Base-by-base conservation (phyloP, 2,113 vertebrate genomes). In the Barnardius zonarius region DNA sequence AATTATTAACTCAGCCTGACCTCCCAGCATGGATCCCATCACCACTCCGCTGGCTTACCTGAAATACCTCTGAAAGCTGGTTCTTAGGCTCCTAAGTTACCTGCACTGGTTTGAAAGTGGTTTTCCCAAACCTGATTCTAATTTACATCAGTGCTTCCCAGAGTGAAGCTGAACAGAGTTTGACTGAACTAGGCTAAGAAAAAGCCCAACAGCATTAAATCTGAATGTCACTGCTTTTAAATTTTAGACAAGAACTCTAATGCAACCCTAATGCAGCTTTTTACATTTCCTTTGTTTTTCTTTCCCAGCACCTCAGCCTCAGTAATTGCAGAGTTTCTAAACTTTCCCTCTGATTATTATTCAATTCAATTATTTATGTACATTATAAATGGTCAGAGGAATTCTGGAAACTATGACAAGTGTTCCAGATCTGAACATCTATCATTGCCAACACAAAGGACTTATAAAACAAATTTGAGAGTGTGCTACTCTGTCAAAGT, bases 281-380 rank as follows among this genome's bases (percentile, higher is more conserved):
- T 73, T 2, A 9, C 7, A 55, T 59, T 78, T 83, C 30, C 28
- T 90, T 79, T 73, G 63, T 13, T 5, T 74, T 77, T 86, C 70
- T 83, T 93, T 87, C 81, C 72, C 83, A 95, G 77, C 75, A 86
- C 64, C 88, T 95, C 89, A 90, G 89, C 48, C 86, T 72, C 84
- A 80, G 84, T 85, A 86, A 94, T 63, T 75, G 75, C 91, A 92
- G 91, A 80, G 78, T 93, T 91, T 95, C 94, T 82, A 88, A 91
- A 86, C 94, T 92, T 88, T 90, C 66, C 61, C 44, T 66, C 80
- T 78, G 83, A 95, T 95, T 96, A 90, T 90, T 84, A 91, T 84
- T 96, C 90, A 68, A 49, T 91, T 95, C 74, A 92, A 95, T 95
- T 96, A 96, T 87, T 95, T 93, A 96, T 92, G 84, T 76, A 89